Evolutionary conservation across 2,797 vertebrate genomes (phyloP).

Genomic region (Anolis apletophallus): DNA sequence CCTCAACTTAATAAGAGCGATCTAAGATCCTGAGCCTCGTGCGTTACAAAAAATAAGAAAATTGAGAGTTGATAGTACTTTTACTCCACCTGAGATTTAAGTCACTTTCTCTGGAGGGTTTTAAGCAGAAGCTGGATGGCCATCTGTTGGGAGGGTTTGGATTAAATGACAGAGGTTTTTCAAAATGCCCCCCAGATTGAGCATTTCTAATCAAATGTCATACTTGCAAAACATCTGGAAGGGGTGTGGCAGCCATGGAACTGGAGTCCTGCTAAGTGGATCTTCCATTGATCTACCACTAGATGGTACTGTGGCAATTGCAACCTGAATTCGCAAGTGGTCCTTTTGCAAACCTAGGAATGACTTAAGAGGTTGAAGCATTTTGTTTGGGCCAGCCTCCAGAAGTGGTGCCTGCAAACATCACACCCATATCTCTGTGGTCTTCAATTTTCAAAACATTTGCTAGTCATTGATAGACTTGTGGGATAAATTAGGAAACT

Average conservation of each 20-base stretch:
- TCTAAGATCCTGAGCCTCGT: no score
- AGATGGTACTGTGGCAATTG: constrained; percentile 50
- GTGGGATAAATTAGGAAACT: neutral
- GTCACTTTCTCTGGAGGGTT: no score
- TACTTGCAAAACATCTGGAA: neutral
- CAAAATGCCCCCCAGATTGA: neutral
- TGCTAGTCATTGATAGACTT: no score
- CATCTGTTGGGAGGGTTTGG: no score
- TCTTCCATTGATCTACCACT: constrained; percentile 23
- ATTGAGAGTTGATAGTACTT: no score
- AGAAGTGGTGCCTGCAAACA: neutral
- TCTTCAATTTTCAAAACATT: neutral
- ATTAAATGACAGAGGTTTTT: no score
- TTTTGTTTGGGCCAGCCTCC: neutral
- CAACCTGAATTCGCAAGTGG: neutral
- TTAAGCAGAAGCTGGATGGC: no score
- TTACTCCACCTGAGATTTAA: no score
- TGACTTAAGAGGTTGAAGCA: neutral
- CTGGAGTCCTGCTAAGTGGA: neutral
- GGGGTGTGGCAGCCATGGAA: neutral
- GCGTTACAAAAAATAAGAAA: no score
- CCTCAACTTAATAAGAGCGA: no score
- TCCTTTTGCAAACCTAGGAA: neutral
- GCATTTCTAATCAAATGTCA: neutral
- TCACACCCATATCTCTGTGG: neutral